phyloP scores from a whole-genome alignment of 2,797 vertebrate genomes.

The Danionella dracula region DNA sequence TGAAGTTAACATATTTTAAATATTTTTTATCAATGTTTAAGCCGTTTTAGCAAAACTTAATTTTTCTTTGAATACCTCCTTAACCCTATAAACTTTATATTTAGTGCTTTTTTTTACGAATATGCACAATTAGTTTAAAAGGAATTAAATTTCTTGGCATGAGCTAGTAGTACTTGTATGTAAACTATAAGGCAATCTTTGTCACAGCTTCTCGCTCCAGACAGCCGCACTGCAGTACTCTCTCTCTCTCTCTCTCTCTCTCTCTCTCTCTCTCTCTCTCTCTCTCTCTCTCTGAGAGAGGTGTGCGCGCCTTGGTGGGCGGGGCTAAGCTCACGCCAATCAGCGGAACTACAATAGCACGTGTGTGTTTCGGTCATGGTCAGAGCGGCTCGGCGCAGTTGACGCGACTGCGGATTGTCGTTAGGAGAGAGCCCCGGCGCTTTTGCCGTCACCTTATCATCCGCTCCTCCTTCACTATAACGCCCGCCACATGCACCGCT shows the following conservation, averaged over 20 bases:
- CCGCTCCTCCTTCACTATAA: slow-evolving; percentile 41
- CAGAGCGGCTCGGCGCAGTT: slow-evolving; percentile 60
- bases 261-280: neutral
- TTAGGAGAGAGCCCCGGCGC: slow-evolving; percentile 60
- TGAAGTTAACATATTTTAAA: no score
- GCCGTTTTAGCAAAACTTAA: no score
- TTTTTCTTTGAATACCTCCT: no score
- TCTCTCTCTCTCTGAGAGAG: neutral
- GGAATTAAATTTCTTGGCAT: no score
- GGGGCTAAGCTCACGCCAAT: slow-evolving; percentile 75
- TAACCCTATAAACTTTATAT: no score
- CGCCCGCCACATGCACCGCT: slow-evolving; percentile 13
- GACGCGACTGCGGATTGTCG: slow-evolving; percentile 53
- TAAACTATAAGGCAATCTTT: no score
- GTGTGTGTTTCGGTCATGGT: slow-evolving; percentile 73
- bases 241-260: neutral
- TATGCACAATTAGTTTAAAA: no score
- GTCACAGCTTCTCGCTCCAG: neutral
- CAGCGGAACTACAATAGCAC: slow-evolving; percentile 76
- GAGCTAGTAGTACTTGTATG: no score
- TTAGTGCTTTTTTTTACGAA: no score
- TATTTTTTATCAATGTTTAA: no score
- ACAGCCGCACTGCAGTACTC: slow-evolving; percentile 73
- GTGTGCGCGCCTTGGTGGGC: slow-evolving; percentile 65
- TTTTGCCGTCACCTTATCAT: slow-evolving; percentile 1